Base-by-base conservation (phyloP, 92 coral and sea anemone genomes). In the Bergia sp. region DNA sequence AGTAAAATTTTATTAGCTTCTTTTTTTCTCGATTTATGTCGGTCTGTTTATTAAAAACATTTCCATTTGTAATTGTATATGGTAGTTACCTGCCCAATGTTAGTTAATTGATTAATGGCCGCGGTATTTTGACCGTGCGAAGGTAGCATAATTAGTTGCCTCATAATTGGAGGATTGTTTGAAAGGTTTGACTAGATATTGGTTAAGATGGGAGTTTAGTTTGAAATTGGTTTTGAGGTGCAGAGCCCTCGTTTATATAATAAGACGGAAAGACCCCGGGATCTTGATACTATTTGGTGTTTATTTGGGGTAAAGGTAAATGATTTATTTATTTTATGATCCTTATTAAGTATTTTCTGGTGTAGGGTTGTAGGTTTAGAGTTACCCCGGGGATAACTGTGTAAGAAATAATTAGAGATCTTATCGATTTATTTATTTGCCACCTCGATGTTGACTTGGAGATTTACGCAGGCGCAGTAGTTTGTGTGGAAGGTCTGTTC, bases 81-180 rank as follows among this genome's bases (percentile, higher is more conserved):
- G 50, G 53, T 39, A 76, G 20, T 41, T 76, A 15, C 80, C 80
- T 41, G 53, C 80, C 53, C 50, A 11, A 76, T 39, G 53, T 76
- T n/a, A n/a, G n/a, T n/a, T n/a, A n/a, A n/a, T 41, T 76, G 5
- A 39, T 76, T 10, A 76, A 76, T 39, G 80, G 80, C 80, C 53
- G 80, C 80, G 10, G 80, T 39, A 76, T 39, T 0, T 76, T 76
- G 53, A 76, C 80, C 10, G 80, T 42, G 53, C 80, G 21, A 76
- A 76, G 80, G 80, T 76, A 76, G 80, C 80, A 76, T 76, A 76
- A 76, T 76, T 39, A 76, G 53, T 76, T 76, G 80, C 53, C 53
- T 76, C 53, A 39, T 76, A 76, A 76, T 76, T 76, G 80, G 53
- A 76, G 53, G 53, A 39, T 76, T 10, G 80, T 39, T 39, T 76